A percentile compares a stretch with the other conserved stretches of the same genome.
Evolutionary conservation across 2,113 vertebrate species (phyloP).

Genomic region (Cyphomyrus discorhynchus): DNA sequence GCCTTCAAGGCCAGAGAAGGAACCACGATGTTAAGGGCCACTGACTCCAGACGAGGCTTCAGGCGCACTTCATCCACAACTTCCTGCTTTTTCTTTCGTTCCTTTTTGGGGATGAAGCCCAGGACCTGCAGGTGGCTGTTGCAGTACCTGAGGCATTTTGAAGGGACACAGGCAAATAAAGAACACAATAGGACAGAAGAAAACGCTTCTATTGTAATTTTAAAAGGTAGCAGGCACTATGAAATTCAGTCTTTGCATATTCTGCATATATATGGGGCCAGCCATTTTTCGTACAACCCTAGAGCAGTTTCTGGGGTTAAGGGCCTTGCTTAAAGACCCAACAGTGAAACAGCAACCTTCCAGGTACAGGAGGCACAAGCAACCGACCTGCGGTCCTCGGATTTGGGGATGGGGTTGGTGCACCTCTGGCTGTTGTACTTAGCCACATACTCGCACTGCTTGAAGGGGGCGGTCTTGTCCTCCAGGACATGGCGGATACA

Average conservation of each 20-base stretch:
- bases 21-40: conserved; percentile 91
- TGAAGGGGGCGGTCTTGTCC: conserved; percentile 98
- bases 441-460: conserved; percentile 99
- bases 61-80: conserved; percentile 84
- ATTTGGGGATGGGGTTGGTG: conserved; percentile 98
- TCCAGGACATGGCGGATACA: conserved; percentile 99
- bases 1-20: conserved; percentile 87
- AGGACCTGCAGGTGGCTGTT: conserved; percentile 98
- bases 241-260: background rate
- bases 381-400: conserved; percentile 93
- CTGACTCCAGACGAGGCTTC: conserved; percentile 82
- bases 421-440: conserved; percentile 99
- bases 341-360: background rate
- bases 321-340: background rate
- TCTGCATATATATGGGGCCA: background rate
- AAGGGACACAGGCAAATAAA: background rate
- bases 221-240: background rate
- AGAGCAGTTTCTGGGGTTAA: background rate
- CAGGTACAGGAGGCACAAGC: background rate
- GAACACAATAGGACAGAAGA: background rate
- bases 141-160: conserved; percentile 79
- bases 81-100: conserved; percentile 98
- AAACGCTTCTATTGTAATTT: background rate
- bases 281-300: background rate
- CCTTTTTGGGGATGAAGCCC: conserved; percentile 98